Percentiles rank a stretch among this genome's conserved stretches.
These are phyloP conservation scores for Melitaea cinxia DNA, from an alignment of 1,140 invertebrate genomes.

Conservation along the genomic window DNA sequence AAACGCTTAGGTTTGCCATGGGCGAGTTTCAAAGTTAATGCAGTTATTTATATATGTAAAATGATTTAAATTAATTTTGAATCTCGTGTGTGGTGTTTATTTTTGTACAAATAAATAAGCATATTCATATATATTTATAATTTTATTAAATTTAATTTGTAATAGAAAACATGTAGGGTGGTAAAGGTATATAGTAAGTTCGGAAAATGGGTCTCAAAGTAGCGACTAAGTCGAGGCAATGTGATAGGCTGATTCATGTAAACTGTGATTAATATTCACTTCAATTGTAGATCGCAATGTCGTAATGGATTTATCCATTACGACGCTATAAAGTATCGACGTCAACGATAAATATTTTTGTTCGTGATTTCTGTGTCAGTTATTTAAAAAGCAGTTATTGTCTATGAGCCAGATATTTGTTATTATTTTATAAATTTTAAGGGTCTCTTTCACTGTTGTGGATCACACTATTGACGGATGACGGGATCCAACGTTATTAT, in stretches of 20 bases:
- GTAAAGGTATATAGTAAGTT: conserved; percentile 43
- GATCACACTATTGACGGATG: no score
- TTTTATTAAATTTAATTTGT: conserved; percentile 23
- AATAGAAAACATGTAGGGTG: conserved; percentile 22
- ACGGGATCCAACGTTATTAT: no score
- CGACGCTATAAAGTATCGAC: no score
- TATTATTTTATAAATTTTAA: no score
- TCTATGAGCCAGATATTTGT: no score
- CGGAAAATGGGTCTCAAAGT: conserved; percentile 63
- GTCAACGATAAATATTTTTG: no score
- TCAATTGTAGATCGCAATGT: no score
- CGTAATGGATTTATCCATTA: no score
- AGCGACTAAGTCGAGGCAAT: conserved; percentile 61
- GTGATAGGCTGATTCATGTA: conserved; percentile 52
- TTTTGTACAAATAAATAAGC: conserved; percentile 32
- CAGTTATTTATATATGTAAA: background rate
- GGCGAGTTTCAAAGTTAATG: conserved; percentile 11
- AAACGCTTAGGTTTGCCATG: conserved; percentile 23
- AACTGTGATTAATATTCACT: conserved; percentile 37
- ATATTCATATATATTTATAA: conserved; percentile 25
- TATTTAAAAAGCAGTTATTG: no score
- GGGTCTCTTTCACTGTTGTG: no score
- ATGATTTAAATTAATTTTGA: no score
- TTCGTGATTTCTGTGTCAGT: no score
- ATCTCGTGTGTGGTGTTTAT: conserved; percentile 11